These are phyloP conservation scores for Knipowitschia caucasica DNA, from an alignment of 2,797 vertebrate genomes.

Conservation along the genomic window DNA sequence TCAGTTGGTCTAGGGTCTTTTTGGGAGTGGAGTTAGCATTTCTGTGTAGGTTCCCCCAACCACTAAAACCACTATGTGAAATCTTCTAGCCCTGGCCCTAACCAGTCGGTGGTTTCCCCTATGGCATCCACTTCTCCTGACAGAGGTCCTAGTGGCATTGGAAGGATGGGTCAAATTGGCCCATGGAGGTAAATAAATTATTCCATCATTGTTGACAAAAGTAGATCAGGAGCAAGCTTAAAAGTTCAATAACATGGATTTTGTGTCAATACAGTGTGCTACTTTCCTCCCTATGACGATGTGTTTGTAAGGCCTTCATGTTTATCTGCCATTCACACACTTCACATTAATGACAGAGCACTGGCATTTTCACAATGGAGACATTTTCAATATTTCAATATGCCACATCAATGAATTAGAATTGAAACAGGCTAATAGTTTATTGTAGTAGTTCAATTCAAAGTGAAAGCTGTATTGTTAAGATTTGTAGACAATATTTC, in stretches of 20 bases:
- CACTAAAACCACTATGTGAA: too few species aligned
- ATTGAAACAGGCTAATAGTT: background rate
- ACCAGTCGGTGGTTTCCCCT: too few species aligned
- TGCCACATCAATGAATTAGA: background rate
- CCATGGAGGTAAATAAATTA: too few species aligned
- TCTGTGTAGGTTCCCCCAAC: too few species aligned
- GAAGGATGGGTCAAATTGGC: too few species aligned
- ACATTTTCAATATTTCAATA: conserved; percentile 2
- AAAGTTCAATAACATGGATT: conserved; percentile 28
- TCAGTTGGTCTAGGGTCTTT: too few species aligned
- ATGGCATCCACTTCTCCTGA: too few species aligned
- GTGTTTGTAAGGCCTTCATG: conserved; percentile 30
- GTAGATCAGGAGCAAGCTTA: conserved; percentile 3
- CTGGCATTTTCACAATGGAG: conserved; percentile 26
- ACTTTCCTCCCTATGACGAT: background rate
- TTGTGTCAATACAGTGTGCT: conserved; percentile 29
- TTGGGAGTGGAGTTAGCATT: too few species aligned
- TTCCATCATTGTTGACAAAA: conserved; percentile 57
- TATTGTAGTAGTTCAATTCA: background rate
- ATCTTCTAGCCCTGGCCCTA: too few species aligned
- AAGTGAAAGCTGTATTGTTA: background rate
- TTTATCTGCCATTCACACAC: conserved; percentile 32
- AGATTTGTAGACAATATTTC: background rate
- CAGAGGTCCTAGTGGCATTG: too few species aligned
- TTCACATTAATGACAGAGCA: conserved; percentile 18